Percentiles rank a stretch among this genome's conserved stretches.
Evolutionary conservation across 92 coral and sea anemone species (phyloP).

Genomic region (Zoanthus solanderi): DNA sequence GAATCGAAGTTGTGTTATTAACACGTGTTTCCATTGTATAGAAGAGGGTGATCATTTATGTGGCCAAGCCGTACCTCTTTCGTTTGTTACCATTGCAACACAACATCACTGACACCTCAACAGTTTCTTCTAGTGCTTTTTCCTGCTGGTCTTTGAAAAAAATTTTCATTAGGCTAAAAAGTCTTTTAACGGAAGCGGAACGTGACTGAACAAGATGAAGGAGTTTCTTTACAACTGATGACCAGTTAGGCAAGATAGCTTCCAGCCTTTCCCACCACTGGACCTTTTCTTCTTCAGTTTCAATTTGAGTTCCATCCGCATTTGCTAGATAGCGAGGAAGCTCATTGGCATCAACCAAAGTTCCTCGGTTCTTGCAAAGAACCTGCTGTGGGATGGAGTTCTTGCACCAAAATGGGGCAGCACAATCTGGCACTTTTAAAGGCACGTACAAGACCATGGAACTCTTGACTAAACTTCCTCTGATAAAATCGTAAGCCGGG

Average conservation of each 20-base stretch:
- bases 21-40: too few relatives aligned
- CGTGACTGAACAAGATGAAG: conserved; percentile 36
- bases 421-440: neutral
- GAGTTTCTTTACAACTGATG: conserved; percentile 49
- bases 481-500: neutral
- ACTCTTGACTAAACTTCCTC: conserved; percentile 27
- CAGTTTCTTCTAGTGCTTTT: conserved; percentile 14
- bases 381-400: conserved; percentile 48
- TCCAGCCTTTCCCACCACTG: conserved; percentile 42
- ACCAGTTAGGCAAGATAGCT: conserved; percentile 46
- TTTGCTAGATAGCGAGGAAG: conserved; percentile 51
- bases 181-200: conserved; percentile 37
- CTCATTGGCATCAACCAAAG: conserved; percentile 41
- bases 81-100: conserved; percentile 2
- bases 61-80: too few relatives aligned
- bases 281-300: conserved; percentile 52
- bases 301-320: conserved; percentile 50
- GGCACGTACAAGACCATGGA: conserved; percentile 30
- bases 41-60: too few relatives aligned
- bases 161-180: neutral
- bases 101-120: neutral
- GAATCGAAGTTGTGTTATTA: too few relatives aligned
- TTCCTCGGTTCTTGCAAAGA: conserved; percentile 38
- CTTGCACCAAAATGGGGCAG: conserved; percentile 22
- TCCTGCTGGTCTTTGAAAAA: conserved; percentile 12